A percentile compares a stretch with the other conserved stretches of the same genome.
phyloP scores from a whole-genome alignment of 1,140 invertebrate species.

The Cydia pomonella region DNA sequence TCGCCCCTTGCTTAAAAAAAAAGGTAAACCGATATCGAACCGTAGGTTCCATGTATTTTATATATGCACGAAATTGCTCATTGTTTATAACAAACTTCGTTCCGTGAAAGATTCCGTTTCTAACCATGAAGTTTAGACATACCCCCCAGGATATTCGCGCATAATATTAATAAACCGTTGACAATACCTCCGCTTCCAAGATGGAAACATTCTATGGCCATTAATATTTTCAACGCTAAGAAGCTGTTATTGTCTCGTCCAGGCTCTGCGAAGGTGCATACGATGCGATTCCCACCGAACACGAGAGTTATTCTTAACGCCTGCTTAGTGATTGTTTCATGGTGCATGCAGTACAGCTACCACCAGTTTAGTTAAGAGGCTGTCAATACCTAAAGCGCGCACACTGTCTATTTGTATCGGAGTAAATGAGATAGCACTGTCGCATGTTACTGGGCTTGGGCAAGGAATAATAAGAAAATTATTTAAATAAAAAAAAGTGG shows the following conservation, averaged over 20 bases:
- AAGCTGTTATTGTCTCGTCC: background rate
- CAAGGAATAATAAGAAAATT: too few species aligned
- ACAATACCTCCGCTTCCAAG: background rate
- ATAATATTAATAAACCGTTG: slow-evolving; percentile 22
- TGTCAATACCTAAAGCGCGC: too few species aligned
- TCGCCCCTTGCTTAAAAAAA: too few species aligned
- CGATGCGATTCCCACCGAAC: background rate
- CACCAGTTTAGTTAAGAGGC: too few species aligned
- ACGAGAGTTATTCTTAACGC: background rate
- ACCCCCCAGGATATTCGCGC: background rate
- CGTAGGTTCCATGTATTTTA: background rate
- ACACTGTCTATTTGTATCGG: too few species aligned
- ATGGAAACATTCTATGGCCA: background rate
- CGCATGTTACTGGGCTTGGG: too few species aligned
- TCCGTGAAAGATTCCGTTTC: background rate
- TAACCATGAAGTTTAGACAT: background rate
- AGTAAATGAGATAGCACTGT: too few species aligned
- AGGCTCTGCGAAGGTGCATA: background rate
- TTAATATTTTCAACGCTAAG: background rate
- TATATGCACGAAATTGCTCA: background rate
- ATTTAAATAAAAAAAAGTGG: too few species aligned
- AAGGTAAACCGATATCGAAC: background rate
- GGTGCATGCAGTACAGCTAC: too few species aligned
- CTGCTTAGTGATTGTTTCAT: background rate
- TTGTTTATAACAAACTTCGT: background rate